These are phyloP conservation scores for Caenorhabditis parvicauda DNA, from an alignment of 2,888 invertebrate species.

Conservation along the genomic window DNA sequence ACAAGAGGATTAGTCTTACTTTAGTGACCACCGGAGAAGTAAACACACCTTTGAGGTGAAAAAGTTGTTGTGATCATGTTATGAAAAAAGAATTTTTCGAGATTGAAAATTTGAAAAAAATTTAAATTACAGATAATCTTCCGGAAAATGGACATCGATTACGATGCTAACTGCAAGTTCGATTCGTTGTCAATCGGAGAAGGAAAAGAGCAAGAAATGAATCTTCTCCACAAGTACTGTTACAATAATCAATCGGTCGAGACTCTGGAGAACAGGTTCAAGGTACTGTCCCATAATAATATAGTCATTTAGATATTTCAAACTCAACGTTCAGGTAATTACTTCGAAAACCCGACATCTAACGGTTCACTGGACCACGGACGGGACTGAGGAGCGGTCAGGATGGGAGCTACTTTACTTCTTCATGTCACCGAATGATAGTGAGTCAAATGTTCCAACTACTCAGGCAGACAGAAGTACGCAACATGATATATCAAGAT, in stretches of 20 bases:
- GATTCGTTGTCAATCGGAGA: conserved; percentile 33
- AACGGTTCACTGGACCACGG: conserved; percentile 42
- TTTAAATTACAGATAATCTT: conserved; percentile 37
- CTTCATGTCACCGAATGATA: conserved; percentile 35
- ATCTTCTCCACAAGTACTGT: conserved; percentile 22
- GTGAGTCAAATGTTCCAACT: conserved; percentile 5
- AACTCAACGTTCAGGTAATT: neutral
- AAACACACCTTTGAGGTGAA: no score
- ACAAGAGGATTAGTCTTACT: no score
- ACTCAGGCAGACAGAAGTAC: no score
- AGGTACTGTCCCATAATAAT: neutral
- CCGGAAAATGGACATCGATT: conserved; percentile 45
- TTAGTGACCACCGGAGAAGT: no score
- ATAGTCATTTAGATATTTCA: neutral
- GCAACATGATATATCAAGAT: no score
- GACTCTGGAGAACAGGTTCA: conserved; percentile 20
- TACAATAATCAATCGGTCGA: conserved; percentile 9
- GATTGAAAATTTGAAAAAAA: neutral
- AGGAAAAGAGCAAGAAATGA: conserved; percentile 21
- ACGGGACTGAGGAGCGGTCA: conserved; percentile 18
- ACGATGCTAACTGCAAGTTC: conserved; percentile 35
- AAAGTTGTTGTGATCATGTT: no score
- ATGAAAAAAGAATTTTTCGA: neutral
- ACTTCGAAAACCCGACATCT: conserved; percentile 18
- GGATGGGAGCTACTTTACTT: conserved; percentile 52